Conservation (phyloP, 2,797 vertebrate genomes). For the Crypturellus tataupa region DNA sequence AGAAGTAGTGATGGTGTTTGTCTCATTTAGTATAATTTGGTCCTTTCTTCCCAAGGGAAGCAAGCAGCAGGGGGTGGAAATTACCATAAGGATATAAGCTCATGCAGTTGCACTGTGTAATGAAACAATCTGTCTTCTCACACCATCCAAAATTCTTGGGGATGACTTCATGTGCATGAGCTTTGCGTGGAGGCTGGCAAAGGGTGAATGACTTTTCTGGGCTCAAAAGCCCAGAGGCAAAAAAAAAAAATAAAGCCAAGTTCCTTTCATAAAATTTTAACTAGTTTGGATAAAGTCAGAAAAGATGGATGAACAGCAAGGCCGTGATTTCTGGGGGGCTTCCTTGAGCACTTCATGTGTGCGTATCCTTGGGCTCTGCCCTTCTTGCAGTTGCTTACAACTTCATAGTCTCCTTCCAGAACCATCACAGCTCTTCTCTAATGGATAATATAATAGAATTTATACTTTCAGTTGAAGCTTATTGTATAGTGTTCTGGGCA, state of each 20-base stretch:
- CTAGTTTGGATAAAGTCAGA: background rate
- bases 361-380: background rate
- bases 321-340: background rate
- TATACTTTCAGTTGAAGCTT: background rate
- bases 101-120: background rate
- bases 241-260: background rate
- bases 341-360: background rate
- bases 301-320: background rate
- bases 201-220: background rate
- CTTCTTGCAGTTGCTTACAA: background rate
- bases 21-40: conserved; percentile 67
- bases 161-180: background rate
- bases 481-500: background rate
- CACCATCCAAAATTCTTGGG: background rate
- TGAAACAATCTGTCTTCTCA: conserved; percentile 56
- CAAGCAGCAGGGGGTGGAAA: conserved; percentile 28
- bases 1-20: conserved; percentile 62
- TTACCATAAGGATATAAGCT: conserved; percentile 55
- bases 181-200: conserved; percentile 13
- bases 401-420: background rate
- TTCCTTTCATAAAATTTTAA: background rate
- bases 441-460: background rate
- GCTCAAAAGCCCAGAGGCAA: background rate
- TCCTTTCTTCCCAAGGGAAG: conserved; percentile 37
- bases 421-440: background rate